These are phyloP conservation scores for Hydraecia micacea DNA, from an alignment of 2,888 invertebrate genomes.

Conservation along the genomic window DNA sequence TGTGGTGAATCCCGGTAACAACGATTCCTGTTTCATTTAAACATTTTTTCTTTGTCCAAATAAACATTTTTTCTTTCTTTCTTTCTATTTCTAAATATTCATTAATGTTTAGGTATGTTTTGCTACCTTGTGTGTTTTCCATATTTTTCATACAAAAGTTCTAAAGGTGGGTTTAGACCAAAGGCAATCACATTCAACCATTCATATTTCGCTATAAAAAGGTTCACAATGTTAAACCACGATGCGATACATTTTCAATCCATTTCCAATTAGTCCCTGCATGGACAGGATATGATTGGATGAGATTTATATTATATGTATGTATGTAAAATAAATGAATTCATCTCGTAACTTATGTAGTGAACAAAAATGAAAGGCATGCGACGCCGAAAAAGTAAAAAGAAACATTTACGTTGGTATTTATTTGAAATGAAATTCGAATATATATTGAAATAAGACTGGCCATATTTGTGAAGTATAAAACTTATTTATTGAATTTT, in stretches of 20 bases:
- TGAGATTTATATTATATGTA: conserved; percentile 29
- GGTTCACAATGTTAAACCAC: conserved; percentile 45
- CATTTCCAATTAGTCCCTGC: conserved; percentile 56
- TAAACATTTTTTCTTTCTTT: no score
- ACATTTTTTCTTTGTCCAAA: no score
- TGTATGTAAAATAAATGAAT: conserved; percentile 49
- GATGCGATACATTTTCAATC: conserved; percentile 51
- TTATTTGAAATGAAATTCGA: conserved; percentile 1
- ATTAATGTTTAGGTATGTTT: no score
- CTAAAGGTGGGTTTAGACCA: not conserved
- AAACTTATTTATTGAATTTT: not conserved
- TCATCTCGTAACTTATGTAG: conserved; percentile 31
- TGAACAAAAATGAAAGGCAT: conserved; percentile 28
- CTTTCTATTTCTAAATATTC: no score
- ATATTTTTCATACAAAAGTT: not conserved
- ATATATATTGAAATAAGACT: not conserved
- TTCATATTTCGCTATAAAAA: conserved; percentile 39
- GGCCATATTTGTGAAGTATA: not conserved
- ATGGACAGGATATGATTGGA: conserved; percentile 56
- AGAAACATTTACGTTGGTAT: not conserved
- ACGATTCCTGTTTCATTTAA: not conserved
- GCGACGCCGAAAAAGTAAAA: conserved; percentile 7
- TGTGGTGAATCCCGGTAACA: not conserved
- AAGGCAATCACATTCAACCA: conserved; percentile 23
- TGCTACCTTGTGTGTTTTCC: not conserved